phyloP scores from a whole-genome alignment of 2,113 vertebrate species.

The Trogon surrucura region DNA sequence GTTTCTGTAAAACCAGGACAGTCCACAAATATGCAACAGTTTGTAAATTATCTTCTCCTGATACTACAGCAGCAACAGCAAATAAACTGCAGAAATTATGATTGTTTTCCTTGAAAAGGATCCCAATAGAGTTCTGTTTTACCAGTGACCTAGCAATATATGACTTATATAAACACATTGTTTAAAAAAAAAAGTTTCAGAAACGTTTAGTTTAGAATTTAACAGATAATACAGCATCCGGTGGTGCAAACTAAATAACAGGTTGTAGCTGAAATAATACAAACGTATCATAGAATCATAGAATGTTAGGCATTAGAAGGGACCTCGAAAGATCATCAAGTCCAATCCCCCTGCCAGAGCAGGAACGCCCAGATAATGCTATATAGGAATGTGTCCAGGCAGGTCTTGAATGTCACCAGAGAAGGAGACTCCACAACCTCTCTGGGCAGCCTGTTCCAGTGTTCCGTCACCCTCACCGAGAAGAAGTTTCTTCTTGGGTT shows the following conservation, averaged over 20 bases:
- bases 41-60: neutral
- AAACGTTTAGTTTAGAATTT: neutral
- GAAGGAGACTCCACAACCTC: no score
- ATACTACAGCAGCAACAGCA: neutral
- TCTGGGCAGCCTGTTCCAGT: no score
- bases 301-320: no score
- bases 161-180: neutral
- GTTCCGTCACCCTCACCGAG: no score
- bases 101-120: neutral
- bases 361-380: no score
- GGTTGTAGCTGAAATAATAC: neutral
- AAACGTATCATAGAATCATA: no score
- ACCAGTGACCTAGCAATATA: neutral
- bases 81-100: neutral
- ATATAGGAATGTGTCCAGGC: no score
- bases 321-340: no score
- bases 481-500: no score
- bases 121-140: neutral
- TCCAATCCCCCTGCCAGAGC: no score
- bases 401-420: no score
- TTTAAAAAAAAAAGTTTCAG: neutral
- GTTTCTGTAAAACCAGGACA: neutral
- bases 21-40: neutral
- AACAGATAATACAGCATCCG: neutral
- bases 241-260: neutral